A percentile compares a stretch with the other conserved stretches of the same genome.
phyloP scores from a whole-genome alignment of 2,797 vertebrate species.

The Lacerta agilis region DNA sequence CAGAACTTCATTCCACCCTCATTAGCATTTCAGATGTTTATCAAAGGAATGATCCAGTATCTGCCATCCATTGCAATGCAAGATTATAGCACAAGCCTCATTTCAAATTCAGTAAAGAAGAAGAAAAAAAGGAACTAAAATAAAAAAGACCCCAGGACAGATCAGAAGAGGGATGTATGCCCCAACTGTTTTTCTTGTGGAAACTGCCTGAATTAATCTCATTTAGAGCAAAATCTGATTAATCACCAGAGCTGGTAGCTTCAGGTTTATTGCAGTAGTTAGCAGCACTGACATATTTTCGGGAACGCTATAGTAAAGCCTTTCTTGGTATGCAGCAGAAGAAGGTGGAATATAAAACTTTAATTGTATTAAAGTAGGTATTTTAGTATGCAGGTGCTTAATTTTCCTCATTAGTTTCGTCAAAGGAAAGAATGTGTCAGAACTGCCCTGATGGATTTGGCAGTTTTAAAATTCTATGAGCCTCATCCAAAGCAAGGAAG shows the following conservation, averaged over 20 bases:
- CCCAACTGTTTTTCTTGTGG: constrained; percentile 74
- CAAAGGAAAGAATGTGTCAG: constrained; percentile 1
- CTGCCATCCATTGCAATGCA: constrained; percentile 78
- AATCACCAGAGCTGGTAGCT: constrained; percentile 74
- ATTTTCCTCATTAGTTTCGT: constrained; percentile 38
- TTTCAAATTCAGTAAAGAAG: constrained; percentile 79
- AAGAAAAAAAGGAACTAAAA: neutral
- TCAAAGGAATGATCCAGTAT: constrained; percentile 80
- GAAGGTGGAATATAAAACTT: neutral
- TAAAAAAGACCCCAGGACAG: constrained; percentile 70
- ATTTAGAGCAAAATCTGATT: constrained; percentile 81
- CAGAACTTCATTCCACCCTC: constrained; percentile 71
- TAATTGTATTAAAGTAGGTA: constrained; percentile 20
- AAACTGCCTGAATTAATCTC: constrained; percentile 78
- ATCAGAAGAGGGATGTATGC: constrained; percentile 70
- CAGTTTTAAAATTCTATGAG: constrained; percentile 22
- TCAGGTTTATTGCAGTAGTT: constrained; percentile 71
- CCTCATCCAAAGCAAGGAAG: neutral
- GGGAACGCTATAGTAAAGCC: constrained; percentile 30
- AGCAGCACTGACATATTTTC: constrained; percentile 67
- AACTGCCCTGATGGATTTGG: constrained; percentile 11
- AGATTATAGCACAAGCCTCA: constrained; percentile 80
- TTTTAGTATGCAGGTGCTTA: constrained; percentile 40
- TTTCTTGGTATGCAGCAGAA: constrained; percentile 57
- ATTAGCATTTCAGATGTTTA: constrained; percentile 87